Evolutionary conservation across 2,113 vertebrate species (phyloP).

Genomic region (Dicentrarchus labrax): DNA sequence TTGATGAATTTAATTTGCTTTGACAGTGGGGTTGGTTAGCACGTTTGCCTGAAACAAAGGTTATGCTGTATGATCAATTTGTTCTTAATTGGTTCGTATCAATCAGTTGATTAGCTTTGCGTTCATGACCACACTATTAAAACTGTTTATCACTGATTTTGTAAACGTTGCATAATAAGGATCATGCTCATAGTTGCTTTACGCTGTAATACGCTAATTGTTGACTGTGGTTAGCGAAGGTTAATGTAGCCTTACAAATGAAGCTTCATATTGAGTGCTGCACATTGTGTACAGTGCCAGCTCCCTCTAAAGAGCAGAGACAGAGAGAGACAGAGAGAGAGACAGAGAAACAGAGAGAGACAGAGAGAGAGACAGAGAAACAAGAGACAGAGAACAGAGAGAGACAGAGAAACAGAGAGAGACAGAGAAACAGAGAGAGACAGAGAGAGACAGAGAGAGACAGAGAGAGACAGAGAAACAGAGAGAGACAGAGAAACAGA

Average conservation of each 20-base stretch:
- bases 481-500: not conserved
- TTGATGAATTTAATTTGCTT: not conserved
- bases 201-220: not conserved
- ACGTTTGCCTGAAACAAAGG: not conserved
- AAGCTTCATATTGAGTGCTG: not conserved
- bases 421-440: not conserved
- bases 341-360: not conserved
- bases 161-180: not conserved
- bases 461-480: not conserved
- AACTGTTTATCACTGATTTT: not conserved
- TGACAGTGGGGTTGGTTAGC: not conserved
- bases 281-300: conserved; percentile 11
- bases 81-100: not conserved
- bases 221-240: not conserved
- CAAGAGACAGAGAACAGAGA: not conserved
- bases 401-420: not conserved
- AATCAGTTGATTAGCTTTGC: not conserved
- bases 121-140: not conserved
- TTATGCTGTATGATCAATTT: not conserved
- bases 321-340: not conserved
- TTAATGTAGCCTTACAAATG: conserved; percentile 33
- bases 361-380: not conserved
- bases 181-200: not conserved
- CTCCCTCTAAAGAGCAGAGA: not conserved
- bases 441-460: not conserved